Evolutionary conservation across 2,888 invertebrate species (phyloP).

Genomic region (Agrochola lota): DNA sequence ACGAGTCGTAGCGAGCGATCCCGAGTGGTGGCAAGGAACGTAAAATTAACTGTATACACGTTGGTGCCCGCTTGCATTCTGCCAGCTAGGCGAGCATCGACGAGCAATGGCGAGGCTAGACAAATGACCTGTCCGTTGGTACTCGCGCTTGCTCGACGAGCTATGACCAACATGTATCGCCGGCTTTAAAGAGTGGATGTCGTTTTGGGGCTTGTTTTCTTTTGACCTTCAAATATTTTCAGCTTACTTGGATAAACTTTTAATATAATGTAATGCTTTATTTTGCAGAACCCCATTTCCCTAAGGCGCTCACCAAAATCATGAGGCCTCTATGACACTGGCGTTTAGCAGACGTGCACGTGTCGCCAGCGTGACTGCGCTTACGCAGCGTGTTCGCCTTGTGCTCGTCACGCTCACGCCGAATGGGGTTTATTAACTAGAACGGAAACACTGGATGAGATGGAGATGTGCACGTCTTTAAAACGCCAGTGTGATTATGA

Average conservation of each 20-base stretch:
- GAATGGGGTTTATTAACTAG: constrained; percentile 45
- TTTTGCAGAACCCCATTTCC: neutral
- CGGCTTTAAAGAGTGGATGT: neutral
- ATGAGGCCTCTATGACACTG: constrained; percentile 47
- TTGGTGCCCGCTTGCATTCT: no score
- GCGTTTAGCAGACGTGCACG: constrained; percentile 44
- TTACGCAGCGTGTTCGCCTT: constrained; percentile 44
- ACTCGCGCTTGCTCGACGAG: no score
- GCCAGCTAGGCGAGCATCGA: no score
- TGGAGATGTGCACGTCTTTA: constrained; percentile 6
- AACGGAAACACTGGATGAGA: constrained; percentile 45
- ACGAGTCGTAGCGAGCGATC: no score
- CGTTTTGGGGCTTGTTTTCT: neutral
- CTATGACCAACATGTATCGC: no score
- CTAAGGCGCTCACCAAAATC: constrained; percentile 49
- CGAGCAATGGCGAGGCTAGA: no score
- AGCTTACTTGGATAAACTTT: no score
- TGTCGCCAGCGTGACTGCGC: constrained; percentile 31
- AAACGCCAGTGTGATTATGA: constrained; percentile 18
- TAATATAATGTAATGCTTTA: no score
- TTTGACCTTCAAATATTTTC: neutral
- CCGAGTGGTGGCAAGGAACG: no score
- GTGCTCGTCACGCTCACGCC: constrained; percentile 27
- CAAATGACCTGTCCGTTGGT: no score
- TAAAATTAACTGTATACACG: no score